These are phyloP conservation scores for Conger conger DNA, from an alignment of 2,113 vertebrate species.

Conservation along the genomic window DNA sequence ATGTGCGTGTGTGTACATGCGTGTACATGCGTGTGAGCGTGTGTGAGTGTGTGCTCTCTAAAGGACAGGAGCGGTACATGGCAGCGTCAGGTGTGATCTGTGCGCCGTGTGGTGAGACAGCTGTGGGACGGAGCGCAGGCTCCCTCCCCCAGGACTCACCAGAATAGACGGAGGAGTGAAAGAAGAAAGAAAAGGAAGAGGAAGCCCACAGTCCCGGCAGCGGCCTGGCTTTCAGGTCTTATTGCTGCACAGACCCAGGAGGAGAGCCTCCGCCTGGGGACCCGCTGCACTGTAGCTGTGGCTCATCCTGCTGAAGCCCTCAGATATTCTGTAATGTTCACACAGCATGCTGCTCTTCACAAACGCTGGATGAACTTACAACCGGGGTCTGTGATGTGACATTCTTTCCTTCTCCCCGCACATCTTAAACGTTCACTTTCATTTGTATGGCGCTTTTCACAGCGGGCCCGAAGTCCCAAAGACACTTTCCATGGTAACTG, in stretches of 20 bases:
- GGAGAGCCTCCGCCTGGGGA: neutral
- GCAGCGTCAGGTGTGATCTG: neutral
- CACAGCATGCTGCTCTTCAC: neutral
- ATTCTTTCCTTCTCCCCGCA: neutral
- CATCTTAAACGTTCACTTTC: neutral
- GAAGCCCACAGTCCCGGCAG: neutral
- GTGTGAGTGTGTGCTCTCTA: neutral
- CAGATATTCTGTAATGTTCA: neutral
- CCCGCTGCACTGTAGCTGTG: neutral
- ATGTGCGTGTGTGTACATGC: neutral
- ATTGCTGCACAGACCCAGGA: neutral
- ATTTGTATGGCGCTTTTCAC: too few species aligned
- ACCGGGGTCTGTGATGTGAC: neutral
- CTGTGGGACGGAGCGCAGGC: neutral
- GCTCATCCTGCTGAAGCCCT: neutral
- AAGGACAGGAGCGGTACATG: neutral
- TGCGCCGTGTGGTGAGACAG: neutral
- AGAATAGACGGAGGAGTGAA: neutral
- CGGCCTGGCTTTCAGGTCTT: neutral
- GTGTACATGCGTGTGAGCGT: neutral
- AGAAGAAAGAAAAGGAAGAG: neutral
- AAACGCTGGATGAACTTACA: neutral
- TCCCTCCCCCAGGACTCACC: neutral
- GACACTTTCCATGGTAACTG: too few species aligned
- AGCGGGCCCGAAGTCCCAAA: too few species aligned